Conservation (phyloP, 2,888 invertebrate species). For the Ophion ventricosus region DNA sequence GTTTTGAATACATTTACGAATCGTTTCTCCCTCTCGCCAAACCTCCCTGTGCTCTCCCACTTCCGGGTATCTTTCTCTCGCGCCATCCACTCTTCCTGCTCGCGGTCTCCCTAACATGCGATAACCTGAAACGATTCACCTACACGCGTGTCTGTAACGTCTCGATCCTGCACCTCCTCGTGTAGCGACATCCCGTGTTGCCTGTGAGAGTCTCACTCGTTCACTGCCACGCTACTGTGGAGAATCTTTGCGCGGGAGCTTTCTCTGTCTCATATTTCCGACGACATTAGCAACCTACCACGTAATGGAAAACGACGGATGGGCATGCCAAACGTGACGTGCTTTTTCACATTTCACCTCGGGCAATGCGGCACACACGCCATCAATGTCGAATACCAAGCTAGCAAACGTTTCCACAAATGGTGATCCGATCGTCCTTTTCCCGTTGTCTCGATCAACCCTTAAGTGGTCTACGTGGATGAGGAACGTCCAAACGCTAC, state of each 20-base stretch:
- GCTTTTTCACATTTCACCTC: constrained; percentile 63
- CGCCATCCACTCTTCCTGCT: neutral
- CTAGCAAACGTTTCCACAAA: neutral
- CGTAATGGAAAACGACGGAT: constrained; percentile 80
- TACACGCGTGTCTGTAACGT: constrained; percentile 5
- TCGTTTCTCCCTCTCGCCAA: constrained; percentile 67
- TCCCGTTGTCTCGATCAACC: neutral
- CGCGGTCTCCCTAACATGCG: constrained; percentile 18
- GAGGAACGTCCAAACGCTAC: neutral
- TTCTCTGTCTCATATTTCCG: constrained; percentile 72
- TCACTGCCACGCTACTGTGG: constrained; percentile 9
- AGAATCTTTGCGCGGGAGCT: constrained; percentile 39
- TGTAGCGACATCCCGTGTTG: constrained; percentile 30
- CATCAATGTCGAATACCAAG: too few species aligned
- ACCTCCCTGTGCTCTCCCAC: constrained; percentile 22
- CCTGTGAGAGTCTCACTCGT: constrained; percentile 40
- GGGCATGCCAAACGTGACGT: constrained; percentile 79
- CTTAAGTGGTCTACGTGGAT: neutral
- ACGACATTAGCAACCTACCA: constrained; percentile 77
- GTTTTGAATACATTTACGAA: constrained; percentile 80
- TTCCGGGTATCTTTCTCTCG: constrained; percentile 14
- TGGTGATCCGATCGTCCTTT: neutral
- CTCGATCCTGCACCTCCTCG: constrained; percentile 53
- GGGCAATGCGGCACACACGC: neutral
- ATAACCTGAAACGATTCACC: constrained; percentile 34